Evolutionary conservation across 2,113 vertebrate species (phyloP).

Genomic region (Hucho hucho): DNA sequence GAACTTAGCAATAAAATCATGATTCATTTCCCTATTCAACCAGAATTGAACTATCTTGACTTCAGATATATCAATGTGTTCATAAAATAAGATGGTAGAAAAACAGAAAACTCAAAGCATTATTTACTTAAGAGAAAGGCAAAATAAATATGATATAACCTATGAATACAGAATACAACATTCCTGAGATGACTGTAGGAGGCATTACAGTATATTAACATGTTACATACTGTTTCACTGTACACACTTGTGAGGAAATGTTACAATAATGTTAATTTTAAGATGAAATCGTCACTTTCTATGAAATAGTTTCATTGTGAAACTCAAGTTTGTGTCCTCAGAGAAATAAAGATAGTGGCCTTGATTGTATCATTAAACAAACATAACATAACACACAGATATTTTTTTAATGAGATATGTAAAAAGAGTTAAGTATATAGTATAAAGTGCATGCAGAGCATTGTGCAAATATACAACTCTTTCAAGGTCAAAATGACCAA

Average conservation of each 20-base stretch:
- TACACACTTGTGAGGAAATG: background rate
- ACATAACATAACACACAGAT: background rate
- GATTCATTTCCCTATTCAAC: background rate
- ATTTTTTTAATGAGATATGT: background rate
- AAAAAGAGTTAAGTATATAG: background rate
- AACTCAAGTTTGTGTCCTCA: no score
- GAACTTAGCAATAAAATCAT: constrained; percentile 4
- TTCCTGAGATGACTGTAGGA: background rate
- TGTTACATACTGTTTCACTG: background rate
- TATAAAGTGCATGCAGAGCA: no score
- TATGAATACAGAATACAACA: background rate
- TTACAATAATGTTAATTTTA: background rate
- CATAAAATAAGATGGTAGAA: background rate
- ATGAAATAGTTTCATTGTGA: background rate
- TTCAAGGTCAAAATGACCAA: no score
- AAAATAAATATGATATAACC: no score
- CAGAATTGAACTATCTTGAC: background rate
- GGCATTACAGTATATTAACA: background rate
- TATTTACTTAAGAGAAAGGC: background rate
- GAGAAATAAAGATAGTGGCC: background rate
- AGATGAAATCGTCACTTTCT: background rate
- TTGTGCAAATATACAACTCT: no score
- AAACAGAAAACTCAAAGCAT: background rate
- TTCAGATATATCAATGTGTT: background rate
- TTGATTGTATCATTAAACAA: background rate